Conservation (phyloP, 2,113 vertebrate species). For the Apus apus region DNA sequence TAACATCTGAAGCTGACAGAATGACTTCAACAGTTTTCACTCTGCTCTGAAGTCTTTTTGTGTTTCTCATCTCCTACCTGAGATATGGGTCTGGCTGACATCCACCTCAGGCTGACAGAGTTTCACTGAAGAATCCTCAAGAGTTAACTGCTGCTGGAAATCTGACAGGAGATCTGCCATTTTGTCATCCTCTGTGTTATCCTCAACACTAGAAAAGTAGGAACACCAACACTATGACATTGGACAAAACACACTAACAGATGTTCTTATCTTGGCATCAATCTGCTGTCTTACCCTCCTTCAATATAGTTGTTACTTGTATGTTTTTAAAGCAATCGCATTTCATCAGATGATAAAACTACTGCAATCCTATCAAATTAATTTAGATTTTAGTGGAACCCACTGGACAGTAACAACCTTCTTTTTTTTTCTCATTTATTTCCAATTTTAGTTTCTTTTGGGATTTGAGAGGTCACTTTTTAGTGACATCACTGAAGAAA, state of each 20-base stretch:
- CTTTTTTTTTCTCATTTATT: not conserved
- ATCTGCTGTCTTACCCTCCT: not conserved
- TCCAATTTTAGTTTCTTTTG: not conserved
- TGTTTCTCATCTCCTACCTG: constrained; percentile 75
- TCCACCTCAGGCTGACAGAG: constrained; percentile 90
- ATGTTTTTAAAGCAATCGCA: not conserved
- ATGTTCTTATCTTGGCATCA: not conserved
- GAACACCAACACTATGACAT: not conserved
- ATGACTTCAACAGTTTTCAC: not conserved
- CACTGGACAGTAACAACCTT: not conserved
- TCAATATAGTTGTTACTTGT: not conserved
- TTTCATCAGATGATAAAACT: not conserved
- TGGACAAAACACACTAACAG: not conserved
- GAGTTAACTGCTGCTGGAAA: constrained; percentile 91
- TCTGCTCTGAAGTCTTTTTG: not conserved
- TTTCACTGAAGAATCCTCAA: constrained; percentile 87
- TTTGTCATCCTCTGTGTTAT: constrained; percentile 83
- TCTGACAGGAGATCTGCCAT: constrained; percentile 89
- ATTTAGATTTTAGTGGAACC: not conserved
- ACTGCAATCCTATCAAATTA: not conserved
- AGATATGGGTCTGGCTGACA: constrained; percentile 89
- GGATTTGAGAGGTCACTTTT: not conserved
- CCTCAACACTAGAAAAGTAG: constrained; percentile 78
- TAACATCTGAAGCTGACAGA: not conserved
- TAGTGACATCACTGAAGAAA: not conserved